These are phyloP conservation scores for Luehdorfia chinensis DNA, from an alignment of 1,140 invertebrate species.

Conservation along the genomic window DNA sequence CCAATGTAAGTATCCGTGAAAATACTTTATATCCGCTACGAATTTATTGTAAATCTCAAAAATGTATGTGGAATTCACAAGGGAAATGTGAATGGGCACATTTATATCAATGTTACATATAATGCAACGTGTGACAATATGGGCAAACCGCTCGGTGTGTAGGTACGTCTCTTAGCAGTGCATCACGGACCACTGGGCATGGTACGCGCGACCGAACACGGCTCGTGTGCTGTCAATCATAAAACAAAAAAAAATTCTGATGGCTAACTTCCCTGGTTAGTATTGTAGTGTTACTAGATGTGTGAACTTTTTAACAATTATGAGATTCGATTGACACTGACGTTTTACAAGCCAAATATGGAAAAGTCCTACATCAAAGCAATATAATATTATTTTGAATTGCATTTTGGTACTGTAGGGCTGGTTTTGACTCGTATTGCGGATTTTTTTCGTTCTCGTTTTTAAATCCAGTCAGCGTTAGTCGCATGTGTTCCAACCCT, in stretches of 20 bases:
- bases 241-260: conserved; percentile 69
- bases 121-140: conserved; percentile 56
- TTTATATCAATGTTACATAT: conserved; percentile 19
- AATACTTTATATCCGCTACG: conserved; percentile 24
- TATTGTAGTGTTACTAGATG: conserved; percentile 30
- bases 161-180: conserved; percentile 63
- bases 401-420: conserved; percentile 22
- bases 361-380: conserved; percentile 27
- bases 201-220: conserved; percentile 67
- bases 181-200: conserved; percentile 61
- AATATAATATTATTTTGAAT: conserved; percentile 31
- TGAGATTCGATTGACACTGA: conserved; percentile 25
- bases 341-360: conserved; percentile 17
- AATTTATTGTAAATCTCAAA: conserved; percentile 20
- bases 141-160: conserved; percentile 44
- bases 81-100: conserved; percentile 10
- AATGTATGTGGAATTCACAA: background rate
- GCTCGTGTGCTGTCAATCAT: conserved; percentile 75
- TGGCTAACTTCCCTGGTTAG: conserved; percentile 58
- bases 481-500: conserved; percentile 40
- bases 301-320: conserved; percentile 41
- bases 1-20: conserved; percentile 21
- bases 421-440: conserved; percentile 30
- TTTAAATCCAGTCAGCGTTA: conserved; percentile 39
- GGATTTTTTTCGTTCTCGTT: conserved; percentile 31